A percentile compares a stretch with the other conserved stretches of the same genome.
These are phyloP conservation scores for Genyomyrus donnyi DNA, from an alignment of 2,113 vertebrate genomes.

Conservation along the genomic window DNA sequence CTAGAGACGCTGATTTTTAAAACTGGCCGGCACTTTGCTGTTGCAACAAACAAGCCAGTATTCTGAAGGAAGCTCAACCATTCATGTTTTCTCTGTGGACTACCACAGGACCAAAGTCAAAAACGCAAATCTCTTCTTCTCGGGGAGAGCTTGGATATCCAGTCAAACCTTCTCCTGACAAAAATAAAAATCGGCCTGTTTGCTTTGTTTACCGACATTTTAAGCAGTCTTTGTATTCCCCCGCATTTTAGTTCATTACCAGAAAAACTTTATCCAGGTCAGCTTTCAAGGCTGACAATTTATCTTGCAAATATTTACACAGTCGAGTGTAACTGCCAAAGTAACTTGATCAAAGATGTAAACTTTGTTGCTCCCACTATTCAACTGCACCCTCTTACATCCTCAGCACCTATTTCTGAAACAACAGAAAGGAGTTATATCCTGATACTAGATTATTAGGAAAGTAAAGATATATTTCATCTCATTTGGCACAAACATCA, in stretches of 20 bases:
- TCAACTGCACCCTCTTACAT: not conserved
- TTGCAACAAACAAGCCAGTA: not conserved
- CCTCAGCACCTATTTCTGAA: not conserved
- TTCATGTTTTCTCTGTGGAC: not conserved
- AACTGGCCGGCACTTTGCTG: not conserved
- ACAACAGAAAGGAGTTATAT: not conserved
- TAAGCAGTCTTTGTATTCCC: not conserved
- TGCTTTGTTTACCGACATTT: not conserved
- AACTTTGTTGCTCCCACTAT: not conserved
- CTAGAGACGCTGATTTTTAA: not conserved
- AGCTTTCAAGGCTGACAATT: not conserved
- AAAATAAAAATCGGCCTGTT: not conserved
- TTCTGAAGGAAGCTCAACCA: not conserved
- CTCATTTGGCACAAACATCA: not conserved
- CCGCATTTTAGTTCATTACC: not conserved
- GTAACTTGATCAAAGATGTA: constrained; percentile 3
- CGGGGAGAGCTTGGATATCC: not conserved
- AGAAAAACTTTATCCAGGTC: not conserved
- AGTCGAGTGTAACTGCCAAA: not conserved
- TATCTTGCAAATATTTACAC: constrained; percentile 5
- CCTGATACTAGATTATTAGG: not conserved
- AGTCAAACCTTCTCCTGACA: not conserved
- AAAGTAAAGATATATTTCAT: not conserved
- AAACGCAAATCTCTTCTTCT: not conserved
- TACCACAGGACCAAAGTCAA: not conserved